Evolutionary conservation across 2,113 vertebrate species (phyloP), one percentile per base, ranked within the genome.

Genomic region (Rhynchomys soricoides): DNA sequence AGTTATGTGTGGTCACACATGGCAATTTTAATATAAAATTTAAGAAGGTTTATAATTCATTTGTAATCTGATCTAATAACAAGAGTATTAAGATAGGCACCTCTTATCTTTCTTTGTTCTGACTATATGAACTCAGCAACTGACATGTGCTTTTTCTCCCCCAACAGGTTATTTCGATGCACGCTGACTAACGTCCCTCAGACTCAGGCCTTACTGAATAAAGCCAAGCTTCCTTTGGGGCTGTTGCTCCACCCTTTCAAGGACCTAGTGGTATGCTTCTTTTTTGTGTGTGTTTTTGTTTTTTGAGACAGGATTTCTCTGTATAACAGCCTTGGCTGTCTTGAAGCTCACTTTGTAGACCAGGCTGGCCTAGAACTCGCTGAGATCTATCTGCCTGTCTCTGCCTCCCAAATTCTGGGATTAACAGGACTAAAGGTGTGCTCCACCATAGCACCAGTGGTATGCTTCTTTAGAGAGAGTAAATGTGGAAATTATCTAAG

Each of bases 211-310:
- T 98, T 99, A 98, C 81, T 99, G 97, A 99, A 99, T 98, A 99
- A 99, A 99, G 99, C 99, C 97, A 99, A 99, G 98, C 99, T 99
- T 98, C 99, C 99, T 40, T 97, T 99, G 97, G 99, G 99, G 93
- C 98, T 99, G 93, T 98, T 99, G 97, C 99, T 99, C 94, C 99
- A 99, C 98, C 99, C 99, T 86, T 99, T 99, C 98, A 99, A 99
- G 99, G 99, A 99, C 97, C 98, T 99, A 95, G 99, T 99, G 98
- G 99, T 99, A 99, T 98, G 99, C 97, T 94, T 97, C 93, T 96
- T n/a, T 85, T 11, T 66, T 68, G 66, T 68, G 31, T 34, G 31
- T 68, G 66, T 68, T 4, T 59, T 22, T 59, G 21, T 22, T 59
- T 22, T 59, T 59, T 59, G 59, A 59, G 21, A 24, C 21, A 59